A percentile compares a stretch with the other conserved stretches of the same genome.
These are phyloP conservation scores for Diaperis boleti DNA, from an alignment of 2,888 invertebrate genomes.

Conservation along the genomic window DNA sequence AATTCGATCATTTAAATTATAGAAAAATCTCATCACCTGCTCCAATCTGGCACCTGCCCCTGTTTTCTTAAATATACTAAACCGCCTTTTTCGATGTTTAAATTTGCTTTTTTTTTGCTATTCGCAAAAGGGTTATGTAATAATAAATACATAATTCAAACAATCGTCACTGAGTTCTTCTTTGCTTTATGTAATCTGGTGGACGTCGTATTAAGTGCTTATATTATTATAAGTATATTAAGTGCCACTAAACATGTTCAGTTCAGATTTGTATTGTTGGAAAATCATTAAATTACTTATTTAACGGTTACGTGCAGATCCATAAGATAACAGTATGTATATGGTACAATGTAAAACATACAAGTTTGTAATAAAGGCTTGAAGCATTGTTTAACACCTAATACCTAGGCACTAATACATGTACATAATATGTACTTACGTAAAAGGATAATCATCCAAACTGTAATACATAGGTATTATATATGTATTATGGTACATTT, in stretches of 20 bases:
- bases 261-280: slow-evolving; percentile 29
- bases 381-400: slow-evolving; percentile 22
- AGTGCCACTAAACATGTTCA: slow-evolving; percentile 33
- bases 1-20: not conserved
- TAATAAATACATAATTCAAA: slow-evolving; percentile 13
- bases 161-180: slow-evolving; percentile 13
- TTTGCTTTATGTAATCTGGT: slow-evolving; percentile 18
- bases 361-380: slow-evolving; percentile 26
- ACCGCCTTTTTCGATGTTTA: not conserved
- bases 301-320: slow-evolving; percentile 26
- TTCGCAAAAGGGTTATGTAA: too few species aligned
- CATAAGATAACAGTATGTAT: too few species aligned
- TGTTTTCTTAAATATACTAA: too few species aligned
- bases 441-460: too few species aligned
- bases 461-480: too few species aligned
- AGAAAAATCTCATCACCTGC: slow-evolving; percentile 29
- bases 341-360: too few species aligned
- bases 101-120: slow-evolving; percentile 14
- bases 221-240: slow-evolving; percentile 30
- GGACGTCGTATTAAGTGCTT: slow-evolving; percentile 26
- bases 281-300: slow-evolving; percentile 35
- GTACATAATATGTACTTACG: too few species aligned
- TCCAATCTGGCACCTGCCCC: slow-evolving; percentile 27
- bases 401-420: too few species aligned
- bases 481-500: too few species aligned